phyloP scores from a whole-genome alignment of 2,113 vertebrate species.

The Cyanocitta stelleri region DNA sequence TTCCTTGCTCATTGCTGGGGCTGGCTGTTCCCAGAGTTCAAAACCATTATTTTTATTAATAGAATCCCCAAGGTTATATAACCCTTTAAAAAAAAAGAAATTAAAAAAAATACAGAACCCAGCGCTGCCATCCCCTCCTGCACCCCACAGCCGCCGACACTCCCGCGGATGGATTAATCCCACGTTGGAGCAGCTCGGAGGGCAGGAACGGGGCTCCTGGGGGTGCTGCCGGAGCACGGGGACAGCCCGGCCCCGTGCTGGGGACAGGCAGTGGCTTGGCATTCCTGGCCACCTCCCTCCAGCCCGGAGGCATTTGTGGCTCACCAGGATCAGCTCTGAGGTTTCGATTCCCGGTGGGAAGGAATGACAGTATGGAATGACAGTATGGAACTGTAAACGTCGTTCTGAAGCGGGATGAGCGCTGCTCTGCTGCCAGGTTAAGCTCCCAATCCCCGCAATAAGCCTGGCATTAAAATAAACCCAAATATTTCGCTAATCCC shows the following conservation, averaged over 20 bases:
- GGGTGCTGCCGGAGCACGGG: background rate
- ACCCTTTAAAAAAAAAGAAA: background rate
- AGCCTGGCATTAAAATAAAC: conserved; percentile 21
- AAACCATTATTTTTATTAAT: conserved; percentile 63
- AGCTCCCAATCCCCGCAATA: background rate
- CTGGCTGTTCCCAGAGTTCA: conserved; percentile 47
- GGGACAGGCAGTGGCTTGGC: background rate
- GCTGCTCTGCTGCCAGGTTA: background rate
- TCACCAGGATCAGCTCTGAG: background rate
- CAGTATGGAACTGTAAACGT: background rate
- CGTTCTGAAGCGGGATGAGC: accelerated
- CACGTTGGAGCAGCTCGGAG: background rate
- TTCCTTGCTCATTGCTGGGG: background rate
- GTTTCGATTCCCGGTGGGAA: background rate
- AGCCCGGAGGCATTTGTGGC: background rate
- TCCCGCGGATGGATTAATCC: background rate
- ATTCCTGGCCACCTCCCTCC: background rate
- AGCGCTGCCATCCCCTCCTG: background rate
- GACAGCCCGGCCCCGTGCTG: accelerated
- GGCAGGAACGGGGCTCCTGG: background rate
- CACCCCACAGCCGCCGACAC: background rate
- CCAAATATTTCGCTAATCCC: conserved; percentile 18
- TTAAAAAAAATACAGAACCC: background rate
- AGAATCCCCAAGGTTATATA: conserved; percentile 62
- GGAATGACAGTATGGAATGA: background rate